Percentiles rank a stretch among this genome's conserved stretches.
Evolutionary conservation across 2,113 vertebrate genomes (phyloP).

Genomic region (Physeter macrocephalus): DNA sequence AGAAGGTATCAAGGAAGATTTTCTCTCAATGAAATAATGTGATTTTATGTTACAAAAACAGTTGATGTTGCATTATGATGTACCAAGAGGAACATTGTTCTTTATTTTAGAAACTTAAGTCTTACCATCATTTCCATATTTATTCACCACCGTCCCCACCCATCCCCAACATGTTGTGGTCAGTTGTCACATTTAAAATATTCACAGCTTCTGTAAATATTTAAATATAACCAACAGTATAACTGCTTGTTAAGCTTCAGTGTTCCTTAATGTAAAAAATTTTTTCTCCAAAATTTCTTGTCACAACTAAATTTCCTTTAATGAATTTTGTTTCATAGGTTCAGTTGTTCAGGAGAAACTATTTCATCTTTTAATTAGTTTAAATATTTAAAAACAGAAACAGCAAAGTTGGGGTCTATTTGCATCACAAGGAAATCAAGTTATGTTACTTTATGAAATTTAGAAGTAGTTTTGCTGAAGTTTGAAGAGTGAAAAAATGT

Average conservation of each 20-base stretch:
- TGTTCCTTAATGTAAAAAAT: neutral
- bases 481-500: slow-evolving; percentile 46
- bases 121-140: neutral
- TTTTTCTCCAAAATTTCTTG: slow-evolving; percentile 30
- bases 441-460: slow-evolving; percentile 24
- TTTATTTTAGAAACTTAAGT: slow-evolving; percentile 45
- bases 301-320: slow-evolving; percentile 10
- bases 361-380: slow-evolving; percentile 8
- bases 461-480: slow-evolving; percentile 9
- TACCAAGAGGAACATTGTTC: neutral
- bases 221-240: neutral
- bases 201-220: neutral
- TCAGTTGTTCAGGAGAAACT: slow-evolving; percentile 11
- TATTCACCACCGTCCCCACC: neutral
- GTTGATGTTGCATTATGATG: neutral
- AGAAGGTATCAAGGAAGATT: neutral
- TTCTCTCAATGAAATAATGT: neutral
- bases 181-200: slow-evolving; percentile 30
- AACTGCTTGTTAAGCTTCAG: neutral
- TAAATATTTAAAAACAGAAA: slow-evolving; percentile 33
- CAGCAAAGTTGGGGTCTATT: slow-evolving; percentile 1
- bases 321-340: slow-evolving; percentile 9
- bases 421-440: slow-evolving; percentile 5
- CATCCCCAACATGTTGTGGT: neutral
- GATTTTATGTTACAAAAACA: neutral